Conservation (phyloP, 2,888 invertebrate genomes). For the Ethmia dodecea region DNA sequence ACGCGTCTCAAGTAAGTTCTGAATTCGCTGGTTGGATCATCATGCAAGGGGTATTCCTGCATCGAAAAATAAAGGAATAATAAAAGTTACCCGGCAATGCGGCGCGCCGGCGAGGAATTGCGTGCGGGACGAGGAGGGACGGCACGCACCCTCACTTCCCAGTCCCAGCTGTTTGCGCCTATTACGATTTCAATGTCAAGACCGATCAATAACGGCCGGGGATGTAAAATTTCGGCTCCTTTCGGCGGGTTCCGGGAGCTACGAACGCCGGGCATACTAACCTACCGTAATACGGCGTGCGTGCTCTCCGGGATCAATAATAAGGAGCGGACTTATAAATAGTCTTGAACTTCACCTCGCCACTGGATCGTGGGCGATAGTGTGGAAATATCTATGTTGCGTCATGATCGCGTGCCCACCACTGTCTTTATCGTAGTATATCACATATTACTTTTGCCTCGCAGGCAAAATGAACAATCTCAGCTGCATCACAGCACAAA, state of each 20-base stretch:
- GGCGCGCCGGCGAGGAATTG: constrained; percentile 31
- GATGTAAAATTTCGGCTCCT: constrained; percentile 71
- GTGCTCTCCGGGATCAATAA: constrained; percentile 70
- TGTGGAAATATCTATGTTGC: constrained; percentile 44
- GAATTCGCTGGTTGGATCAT: background rate
- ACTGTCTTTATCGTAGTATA: constrained; percentile 10
- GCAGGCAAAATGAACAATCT: constrained; percentile 36
- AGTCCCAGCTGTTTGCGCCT: constrained; percentile 71
- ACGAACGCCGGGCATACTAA: constrained; percentile 68
- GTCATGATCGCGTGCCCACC: constrained; percentile 32
- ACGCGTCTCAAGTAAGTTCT: background rate
- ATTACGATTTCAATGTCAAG: constrained; percentile 77
- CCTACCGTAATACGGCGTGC: constrained; percentile 75
- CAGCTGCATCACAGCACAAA: constrained; percentile 46
- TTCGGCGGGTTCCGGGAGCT: constrained; percentile 68
- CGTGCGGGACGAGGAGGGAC: constrained; percentile 40
- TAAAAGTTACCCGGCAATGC: constrained; percentile 2
- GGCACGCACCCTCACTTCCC: constrained; percentile 49
- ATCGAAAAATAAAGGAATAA: constrained; percentile 6
- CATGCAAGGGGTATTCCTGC: too few species aligned
- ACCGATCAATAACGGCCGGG: constrained; percentile 73
- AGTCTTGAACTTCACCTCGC: constrained; percentile 75
- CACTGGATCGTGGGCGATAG: constrained; percentile 57
- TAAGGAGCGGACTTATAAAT: constrained; percentile 70
- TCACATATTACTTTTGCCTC: constrained; percentile 10